Evolutionary conservation across 1,140 invertebrate species (phyloP).

Genomic region (Bombus sibiricus): DNA sequence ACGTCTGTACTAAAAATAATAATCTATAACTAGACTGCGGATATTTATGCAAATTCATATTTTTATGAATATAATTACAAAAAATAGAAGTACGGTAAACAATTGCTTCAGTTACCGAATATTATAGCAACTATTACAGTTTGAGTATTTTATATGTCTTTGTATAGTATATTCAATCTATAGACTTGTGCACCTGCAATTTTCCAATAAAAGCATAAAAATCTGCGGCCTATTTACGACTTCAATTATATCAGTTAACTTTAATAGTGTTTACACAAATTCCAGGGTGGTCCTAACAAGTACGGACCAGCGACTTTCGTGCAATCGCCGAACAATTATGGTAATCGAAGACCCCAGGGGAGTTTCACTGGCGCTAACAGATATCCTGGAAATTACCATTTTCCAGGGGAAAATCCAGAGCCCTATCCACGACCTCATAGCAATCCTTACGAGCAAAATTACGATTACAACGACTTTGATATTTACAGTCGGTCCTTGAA

Average conservation of each 20-base stretch:
- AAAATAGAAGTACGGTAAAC: too few species aligned
- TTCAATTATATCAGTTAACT: neutral
- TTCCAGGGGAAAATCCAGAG: neutral
- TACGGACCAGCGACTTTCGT: constrained; percentile 42
- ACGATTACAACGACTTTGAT: constrained; percentile 56
- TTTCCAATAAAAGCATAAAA: too few species aligned
- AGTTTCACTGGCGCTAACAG: constrained; percentile 34
- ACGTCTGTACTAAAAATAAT: too few species aligned
- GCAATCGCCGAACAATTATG: constrained; percentile 56
- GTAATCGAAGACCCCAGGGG: constrained; percentile 54
- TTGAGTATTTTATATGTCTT: too few species aligned
- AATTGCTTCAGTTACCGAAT: too few species aligned
- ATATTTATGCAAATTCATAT: too few species aligned
- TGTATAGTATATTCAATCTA: too few species aligned
- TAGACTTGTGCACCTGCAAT: too few species aligned
- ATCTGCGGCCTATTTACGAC: too few species aligned
- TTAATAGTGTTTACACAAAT: neutral
- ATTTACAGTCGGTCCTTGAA: constrained; percentile 54
- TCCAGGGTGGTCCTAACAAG: constrained; percentile 43
- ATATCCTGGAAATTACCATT: constrained; percentile 57
- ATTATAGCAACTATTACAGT: too few species aligned
- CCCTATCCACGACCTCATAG: constrained; percentile 23
- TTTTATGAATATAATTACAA: too few species aligned
- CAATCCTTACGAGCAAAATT: constrained; percentile 30
- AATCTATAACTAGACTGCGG: too few species aligned